Evolutionary conservation across 2,797 vertebrate genomes (phyloP).

Genomic region (Hoplostethus mediterraneus): DNA sequence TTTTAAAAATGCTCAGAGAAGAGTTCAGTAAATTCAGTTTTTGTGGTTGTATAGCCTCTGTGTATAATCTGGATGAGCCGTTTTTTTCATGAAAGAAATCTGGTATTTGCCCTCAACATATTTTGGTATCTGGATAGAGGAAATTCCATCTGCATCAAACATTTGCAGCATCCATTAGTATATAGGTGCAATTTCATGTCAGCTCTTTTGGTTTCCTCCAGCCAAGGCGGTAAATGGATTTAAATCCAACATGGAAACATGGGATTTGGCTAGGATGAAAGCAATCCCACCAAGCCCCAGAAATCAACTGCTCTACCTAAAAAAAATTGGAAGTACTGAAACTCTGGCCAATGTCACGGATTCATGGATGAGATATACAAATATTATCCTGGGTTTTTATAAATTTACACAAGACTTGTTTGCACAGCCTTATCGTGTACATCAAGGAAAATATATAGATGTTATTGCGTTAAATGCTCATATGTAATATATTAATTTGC

Average conservation of each 20-base stretch:
- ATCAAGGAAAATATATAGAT: background rate
- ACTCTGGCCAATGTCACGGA: conserved; percentile 47
- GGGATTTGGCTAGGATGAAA: conserved; percentile 76
- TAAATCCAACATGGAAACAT: conserved; percentile 72
- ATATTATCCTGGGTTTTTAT: conserved; percentile 46
- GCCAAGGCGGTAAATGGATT: conserved; percentile 71
- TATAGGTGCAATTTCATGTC: conserved; percentile 69
- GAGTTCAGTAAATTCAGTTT: background rate
- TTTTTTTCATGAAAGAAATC: conserved; percentile 24
- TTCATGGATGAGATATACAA: conserved; percentile 48
- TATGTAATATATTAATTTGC: background rate
- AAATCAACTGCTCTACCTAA: conserved; percentile 56
- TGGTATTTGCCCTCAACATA: conserved; percentile 21
- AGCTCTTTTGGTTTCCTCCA: conserved; percentile 50
- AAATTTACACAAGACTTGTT: conserved; percentile 38
- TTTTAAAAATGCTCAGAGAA: background rate
- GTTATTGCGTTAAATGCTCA: background rate
- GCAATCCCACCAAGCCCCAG: conserved; percentile 67
- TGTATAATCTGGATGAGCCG: conserved; percentile 1
- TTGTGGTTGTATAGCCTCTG: background rate
- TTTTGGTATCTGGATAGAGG: conserved; percentile 35
- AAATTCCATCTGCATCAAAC: conserved; percentile 53
- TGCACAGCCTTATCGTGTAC: background rate
- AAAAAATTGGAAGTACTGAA: conserved; percentile 46
- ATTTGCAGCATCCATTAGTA: conserved; percentile 48